Evolutionary conservation across 2,113 vertebrate genomes (phyloP).

Genomic region (Prietella phreatophila): DNA sequence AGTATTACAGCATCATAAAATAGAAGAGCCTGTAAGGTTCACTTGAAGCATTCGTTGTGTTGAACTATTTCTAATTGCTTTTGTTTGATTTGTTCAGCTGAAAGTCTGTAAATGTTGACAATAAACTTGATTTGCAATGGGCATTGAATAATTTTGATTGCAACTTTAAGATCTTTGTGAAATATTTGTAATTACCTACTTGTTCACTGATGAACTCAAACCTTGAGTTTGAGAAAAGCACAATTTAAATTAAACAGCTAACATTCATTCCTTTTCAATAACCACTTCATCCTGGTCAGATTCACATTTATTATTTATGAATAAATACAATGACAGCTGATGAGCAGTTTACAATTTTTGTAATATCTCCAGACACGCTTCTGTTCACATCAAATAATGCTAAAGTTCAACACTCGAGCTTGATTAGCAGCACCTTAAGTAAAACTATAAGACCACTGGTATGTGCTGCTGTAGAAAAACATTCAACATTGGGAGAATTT

Average conservation of each 20-base stretch:
- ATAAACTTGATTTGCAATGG: too few species aligned
- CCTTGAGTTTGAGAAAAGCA: neutral
- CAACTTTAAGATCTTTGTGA: too few species aligned
- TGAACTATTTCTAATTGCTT: too few species aligned
- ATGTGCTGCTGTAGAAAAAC: too few species aligned
- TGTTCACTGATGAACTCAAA: neutral
- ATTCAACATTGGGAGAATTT: too few species aligned
- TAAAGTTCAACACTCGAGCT: neutral
- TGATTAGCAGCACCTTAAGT: neutral
- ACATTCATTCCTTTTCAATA: neutral
- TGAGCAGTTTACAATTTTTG: neutral
- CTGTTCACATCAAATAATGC: neutral
- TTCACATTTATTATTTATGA: neutral
- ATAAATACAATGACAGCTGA: neutral
- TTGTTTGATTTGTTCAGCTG: too few species aligned
- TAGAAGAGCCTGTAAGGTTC: neutral
- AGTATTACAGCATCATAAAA: neutral
- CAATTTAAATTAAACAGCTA: too few species aligned
- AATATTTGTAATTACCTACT: too few species aligned
- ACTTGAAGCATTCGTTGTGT: too few species aligned
- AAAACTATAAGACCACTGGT: neutral
- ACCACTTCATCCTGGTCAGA: neutral
- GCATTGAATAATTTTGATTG: too few species aligned
- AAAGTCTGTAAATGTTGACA: too few species aligned
- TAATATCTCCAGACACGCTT: neutral